Evolutionary conservation across 2,113 vertebrate genomes (phyloP).

Genomic region (Nanorana parkeri): DNA sequence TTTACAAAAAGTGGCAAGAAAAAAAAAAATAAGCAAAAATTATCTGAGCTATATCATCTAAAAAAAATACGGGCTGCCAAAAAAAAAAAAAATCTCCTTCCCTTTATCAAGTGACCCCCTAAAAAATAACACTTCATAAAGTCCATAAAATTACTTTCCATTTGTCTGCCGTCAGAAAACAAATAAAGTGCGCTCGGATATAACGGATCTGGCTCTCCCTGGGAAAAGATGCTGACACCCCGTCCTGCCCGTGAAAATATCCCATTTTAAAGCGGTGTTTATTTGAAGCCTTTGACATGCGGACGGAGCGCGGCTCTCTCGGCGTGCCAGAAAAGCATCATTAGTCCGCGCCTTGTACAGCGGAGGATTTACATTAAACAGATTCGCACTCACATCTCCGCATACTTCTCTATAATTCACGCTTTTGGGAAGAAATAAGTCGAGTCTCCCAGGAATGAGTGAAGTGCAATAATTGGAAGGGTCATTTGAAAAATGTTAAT

Average conservation of each 20-base stretch:
- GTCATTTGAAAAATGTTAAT: conserved; percentile 73
- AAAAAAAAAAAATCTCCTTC: too few relatives aligned
- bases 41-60: too few relatives aligned
- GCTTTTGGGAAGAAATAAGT: conserved; percentile 63
- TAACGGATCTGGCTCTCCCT: conserved; percentile 5
- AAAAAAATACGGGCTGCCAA: too few relatives aligned
- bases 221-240: not conserved
- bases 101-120: too few relatives aligned
- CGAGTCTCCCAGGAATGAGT: conserved; percentile 69
- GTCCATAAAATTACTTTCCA: too few relatives aligned
- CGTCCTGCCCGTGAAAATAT: conserved; percentile 51
- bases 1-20: too few relatives aligned
- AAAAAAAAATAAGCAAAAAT: too few relatives aligned
- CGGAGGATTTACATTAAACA: conserved; percentile 20
- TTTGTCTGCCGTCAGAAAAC: too few relatives aligned
- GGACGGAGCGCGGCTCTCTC: conserved; percentile 64
- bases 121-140: too few relatives aligned
- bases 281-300: conserved; percentile 50
- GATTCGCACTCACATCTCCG: conserved; percentile 16
- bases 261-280: conserved; percentile 59
- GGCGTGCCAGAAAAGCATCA: not conserved
- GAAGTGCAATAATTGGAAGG: conserved; percentile 67
- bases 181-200: not conserved
- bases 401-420: not conserved
- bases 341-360: conserved; percentile 26